Base-by-base conservation (phyloP, 1,140 invertebrate species). In the Drosophila sulfurigaster region DNA sequence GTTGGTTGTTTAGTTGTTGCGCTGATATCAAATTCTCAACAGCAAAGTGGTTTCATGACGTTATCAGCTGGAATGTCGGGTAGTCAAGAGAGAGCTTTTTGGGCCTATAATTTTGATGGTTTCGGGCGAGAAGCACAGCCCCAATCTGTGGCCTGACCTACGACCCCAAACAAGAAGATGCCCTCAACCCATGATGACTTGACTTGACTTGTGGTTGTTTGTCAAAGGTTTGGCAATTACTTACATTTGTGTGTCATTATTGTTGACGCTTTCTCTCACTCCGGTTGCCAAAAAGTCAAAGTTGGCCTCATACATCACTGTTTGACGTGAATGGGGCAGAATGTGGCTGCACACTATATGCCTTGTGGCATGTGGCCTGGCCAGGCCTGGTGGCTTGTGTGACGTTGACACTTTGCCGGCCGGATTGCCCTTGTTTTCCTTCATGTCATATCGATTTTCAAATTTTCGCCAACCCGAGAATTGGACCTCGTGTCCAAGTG, bases 391-490 rank as follows among this genome's bases (percentile, higher is more conserved):
- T 25, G 20, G 20, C 20, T 25, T 25, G 20, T 60, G 41, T 69
- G 71, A 75, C 65, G 73, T 62, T 71, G 73, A 62, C 67, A 56
- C 56, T 71, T 71, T 62, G 67, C 57, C 57, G 28, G 58, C 32
- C 56, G 59, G 13, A 76, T 69, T 77, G 82, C 75, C 73, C 82
- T 78, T 81, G 73, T 66, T 68, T 63, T 70, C 80, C 85, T 87
- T 87, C 73, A 88, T 83, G 80, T 83, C 85, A 87, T 88, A 87
- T 88, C 83, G 83, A 87, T 87, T 87, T 88, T 88, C 83, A 80
- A 76, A 67, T 76, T 79, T 71, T 59, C 59, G 67, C 43, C 32
- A 49, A 32, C 62, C 69, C 48, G 63, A 25, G 20, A 80, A 80
- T 83, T 77, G 83, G 70, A 87, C 80, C 72, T 75, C 72, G 82